A percentile compares a stretch with the other conserved stretches of the same genome.
Evolutionary conservation across 2,797 vertebrate genomes (phyloP).

Genomic region (Euphonia xanthogaster): DNA sequence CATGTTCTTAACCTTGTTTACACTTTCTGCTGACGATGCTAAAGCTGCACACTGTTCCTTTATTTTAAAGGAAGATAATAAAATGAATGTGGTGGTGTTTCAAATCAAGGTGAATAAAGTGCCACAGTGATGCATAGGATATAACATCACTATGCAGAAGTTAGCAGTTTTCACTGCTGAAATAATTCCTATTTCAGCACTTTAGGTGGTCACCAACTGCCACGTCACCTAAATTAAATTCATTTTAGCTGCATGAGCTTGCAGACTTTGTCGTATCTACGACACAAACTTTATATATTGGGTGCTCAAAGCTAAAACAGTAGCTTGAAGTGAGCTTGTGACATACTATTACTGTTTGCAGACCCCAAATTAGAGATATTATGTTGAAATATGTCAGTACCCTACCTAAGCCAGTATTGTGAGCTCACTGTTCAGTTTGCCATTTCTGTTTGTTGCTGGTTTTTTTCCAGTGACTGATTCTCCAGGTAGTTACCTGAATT

Average conservation of each 20-base stretch:
- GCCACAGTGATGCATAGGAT: conserved; percentile 55
- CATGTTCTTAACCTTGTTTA: conserved; percentile 41
- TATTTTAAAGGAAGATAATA: conserved; percentile 68
- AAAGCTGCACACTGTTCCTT: conserved; percentile 21
- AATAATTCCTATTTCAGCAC: conserved; percentile 69
- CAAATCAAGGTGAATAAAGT: conserved; percentile 73
- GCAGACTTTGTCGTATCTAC: not conserved
- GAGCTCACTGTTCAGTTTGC: not conserved
- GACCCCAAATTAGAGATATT: not conserved
- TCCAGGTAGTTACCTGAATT: not conserved
- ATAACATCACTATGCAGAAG: conserved; percentile 68
- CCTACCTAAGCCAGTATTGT: not conserved
- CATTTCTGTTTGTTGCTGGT: not conserved
- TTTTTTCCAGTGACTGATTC: not conserved
- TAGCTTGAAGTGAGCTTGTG: not conserved
- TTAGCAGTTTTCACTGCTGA: conserved; percentile 64
- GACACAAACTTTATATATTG: not conserved
- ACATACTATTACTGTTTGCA: not conserved
- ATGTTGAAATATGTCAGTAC: not conserved
- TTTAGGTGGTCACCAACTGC: conserved; percentile 54
- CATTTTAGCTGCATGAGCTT: conserved; percentile 24
- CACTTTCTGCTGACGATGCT: conserved; percentile 56
- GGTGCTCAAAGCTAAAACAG: conserved; percentile 25
- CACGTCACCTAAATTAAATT: conserved; percentile 60
- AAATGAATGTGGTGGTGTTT: conserved; percentile 63